phyloP scores from a whole-genome alignment of 2,113 vertebrate genomes.

The Bostrychus sinensis region DNA sequence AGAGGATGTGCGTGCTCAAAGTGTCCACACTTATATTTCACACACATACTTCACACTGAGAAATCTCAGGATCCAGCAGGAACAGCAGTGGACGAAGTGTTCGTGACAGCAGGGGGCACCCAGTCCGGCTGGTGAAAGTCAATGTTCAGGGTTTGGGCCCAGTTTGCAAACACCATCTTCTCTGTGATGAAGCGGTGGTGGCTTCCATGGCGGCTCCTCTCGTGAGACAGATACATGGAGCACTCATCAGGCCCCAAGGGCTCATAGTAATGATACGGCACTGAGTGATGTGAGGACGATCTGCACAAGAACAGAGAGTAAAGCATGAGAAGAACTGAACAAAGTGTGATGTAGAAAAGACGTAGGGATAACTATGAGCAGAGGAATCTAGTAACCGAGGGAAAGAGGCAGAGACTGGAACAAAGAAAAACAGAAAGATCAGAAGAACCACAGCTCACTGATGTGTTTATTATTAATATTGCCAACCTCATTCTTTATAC shows the following conservation, averaged over 20 bases:
- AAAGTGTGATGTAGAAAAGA: conserved; percentile 33
- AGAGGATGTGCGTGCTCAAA: conserved; percentile 20
- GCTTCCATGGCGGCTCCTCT: conserved; percentile 87
- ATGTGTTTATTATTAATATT: conserved; percentile 60
- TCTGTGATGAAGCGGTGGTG: conserved; percentile 95
- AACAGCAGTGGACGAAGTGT: conserved; percentile 22
- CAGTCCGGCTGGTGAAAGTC: conserved; percentile 92
- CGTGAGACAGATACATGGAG: conserved; percentile 92
- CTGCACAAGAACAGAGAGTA: conserved; percentile 41
- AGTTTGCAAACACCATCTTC: conserved; percentile 91
- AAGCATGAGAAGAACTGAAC: conserved; percentile 18
- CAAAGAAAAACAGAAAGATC: conserved; percentile 55
- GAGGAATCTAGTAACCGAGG: conserved; percentile 14
- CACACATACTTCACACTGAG: background rate
- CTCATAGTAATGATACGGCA: conserved; percentile 95
- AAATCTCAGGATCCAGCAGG: conserved; percentile 46
- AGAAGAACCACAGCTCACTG: conserved; percentile 38
- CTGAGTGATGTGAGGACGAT: conserved; percentile 76
- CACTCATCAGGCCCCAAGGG: conserved; percentile 87
- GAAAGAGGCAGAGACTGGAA: conserved; percentile 28
- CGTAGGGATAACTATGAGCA: conserved; percentile 37
- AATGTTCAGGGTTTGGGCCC: conserved; percentile 88
- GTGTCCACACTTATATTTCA: conserved; percentile 29
- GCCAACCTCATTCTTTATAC: conserved; percentile 37
- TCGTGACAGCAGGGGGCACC: conserved; percentile 73